Percentiles rank a stretch among this genome's conserved stretches.
Conservation (phyloP, 2,113 vertebrate species). For the Apteryx mantelli region DNA sequence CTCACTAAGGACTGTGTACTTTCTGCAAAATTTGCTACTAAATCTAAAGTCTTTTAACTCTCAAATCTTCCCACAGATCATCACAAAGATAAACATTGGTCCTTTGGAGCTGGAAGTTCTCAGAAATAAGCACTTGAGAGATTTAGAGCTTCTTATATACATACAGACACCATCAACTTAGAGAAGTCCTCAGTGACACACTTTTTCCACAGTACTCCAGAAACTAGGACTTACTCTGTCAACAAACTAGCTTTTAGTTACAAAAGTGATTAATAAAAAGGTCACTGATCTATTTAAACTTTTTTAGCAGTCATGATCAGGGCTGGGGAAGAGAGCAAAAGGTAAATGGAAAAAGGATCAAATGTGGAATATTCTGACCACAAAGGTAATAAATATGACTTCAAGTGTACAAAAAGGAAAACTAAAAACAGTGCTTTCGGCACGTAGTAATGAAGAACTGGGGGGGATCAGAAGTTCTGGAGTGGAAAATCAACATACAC, state of each 20-base stretch:
- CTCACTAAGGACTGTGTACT: background rate
- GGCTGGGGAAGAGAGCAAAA: background rate
- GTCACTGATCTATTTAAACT: background rate
- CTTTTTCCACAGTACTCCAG: background rate
- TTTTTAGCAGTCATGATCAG: background rate
- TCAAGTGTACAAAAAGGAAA: background rate
- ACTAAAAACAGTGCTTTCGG: background rate
- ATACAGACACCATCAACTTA: background rate
- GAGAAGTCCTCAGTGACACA: background rate
- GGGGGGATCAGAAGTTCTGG: conserved; percentile 31
- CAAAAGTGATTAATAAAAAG: background rate
- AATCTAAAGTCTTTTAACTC: background rate
- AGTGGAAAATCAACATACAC: conserved; percentile 33
- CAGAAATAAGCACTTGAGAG: background rate
- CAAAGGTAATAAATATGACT: conserved; percentile 1
- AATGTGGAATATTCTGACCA: background rate
- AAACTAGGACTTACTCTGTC: background rate
- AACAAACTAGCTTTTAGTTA: conserved; percentile 7
- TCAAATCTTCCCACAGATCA: background rate
- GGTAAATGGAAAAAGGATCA: background rate
- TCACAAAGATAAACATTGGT: background rate
- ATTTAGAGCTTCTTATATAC: background rate
- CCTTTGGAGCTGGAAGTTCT: background rate
- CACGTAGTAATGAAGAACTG: background rate
- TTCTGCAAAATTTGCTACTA: background rate